Conservation (phyloP, 2,888 invertebrate genomes). For the Amiota minor region DNA sequence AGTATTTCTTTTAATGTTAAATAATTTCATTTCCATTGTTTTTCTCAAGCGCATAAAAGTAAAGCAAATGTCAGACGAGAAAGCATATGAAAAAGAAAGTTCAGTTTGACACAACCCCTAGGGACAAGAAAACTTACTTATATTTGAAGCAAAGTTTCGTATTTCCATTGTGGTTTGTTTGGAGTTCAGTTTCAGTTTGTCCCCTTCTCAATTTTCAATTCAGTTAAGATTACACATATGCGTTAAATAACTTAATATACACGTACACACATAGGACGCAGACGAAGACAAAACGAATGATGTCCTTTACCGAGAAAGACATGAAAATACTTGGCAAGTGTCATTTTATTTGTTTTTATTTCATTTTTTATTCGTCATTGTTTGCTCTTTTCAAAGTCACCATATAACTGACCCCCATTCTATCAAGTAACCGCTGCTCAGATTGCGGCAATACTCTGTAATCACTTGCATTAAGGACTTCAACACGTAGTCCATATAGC, state of each 20-base stretch:
- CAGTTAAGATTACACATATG: not conserved
- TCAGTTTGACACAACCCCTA: not conserved
- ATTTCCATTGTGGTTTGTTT: conserved; percentile 25
- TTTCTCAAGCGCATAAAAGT: conserved; percentile 14
- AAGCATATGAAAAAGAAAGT: not conserved
- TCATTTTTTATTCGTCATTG: not conserved
- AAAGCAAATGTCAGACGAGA: not conserved
- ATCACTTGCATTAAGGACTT: conserved; percentile 23
- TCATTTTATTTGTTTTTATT: conserved; percentile 22
- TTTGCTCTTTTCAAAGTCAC: not conserved
- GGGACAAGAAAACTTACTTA: conserved; percentile 1
- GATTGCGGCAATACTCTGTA: conserved; percentile 16
- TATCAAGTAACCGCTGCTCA: not conserved
- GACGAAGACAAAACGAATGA: not conserved
- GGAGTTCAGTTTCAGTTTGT: not conserved
- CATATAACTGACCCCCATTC: no score
- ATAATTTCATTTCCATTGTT: conserved; percentile 11
- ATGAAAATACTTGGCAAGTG: conserved; percentile 24
- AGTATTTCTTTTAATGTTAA: not conserved
- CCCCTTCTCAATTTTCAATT: not conserved
- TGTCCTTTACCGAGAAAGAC: not conserved
- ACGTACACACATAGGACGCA: not conserved
- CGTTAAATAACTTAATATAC: conserved; percentile 23
- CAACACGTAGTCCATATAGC: conserved; percentile 15
- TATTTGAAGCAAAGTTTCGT: conserved; percentile 29